These are phyloP conservation scores for Chloroceryle aenea DNA, from an alignment of 2,113 vertebrate species.

Conservation along the genomic window DNA sequence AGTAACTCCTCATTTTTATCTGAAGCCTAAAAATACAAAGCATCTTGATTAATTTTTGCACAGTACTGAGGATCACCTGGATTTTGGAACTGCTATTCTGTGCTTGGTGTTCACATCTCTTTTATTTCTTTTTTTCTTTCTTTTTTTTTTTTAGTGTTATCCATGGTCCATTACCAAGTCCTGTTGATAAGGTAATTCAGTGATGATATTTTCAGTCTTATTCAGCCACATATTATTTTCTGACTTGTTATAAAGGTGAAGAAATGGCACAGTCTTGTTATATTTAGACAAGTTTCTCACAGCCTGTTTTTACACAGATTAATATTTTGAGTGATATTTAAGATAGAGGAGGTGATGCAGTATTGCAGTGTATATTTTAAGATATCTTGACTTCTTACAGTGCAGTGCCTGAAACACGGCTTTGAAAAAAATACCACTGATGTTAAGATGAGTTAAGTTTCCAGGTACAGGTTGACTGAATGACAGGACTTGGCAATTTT, in stretches of 20 bases:
- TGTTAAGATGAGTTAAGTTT: neutral
- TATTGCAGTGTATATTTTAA: neutral
- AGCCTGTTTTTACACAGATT: neutral
- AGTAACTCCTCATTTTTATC: neutral
- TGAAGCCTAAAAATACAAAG: neutral
- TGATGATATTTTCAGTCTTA: constrained; percentile 9
- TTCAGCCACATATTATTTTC: neutral
- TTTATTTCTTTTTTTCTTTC: constrained; percentile 8
- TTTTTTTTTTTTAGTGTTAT: constrained; percentile 86
- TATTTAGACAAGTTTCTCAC: neutral
- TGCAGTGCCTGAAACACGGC: neutral
- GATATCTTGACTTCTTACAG: neutral
- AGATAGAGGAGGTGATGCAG: neutral
- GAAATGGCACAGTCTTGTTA: neutral
- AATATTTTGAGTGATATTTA: neutral
- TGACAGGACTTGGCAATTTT: neutral
- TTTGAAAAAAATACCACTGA: neutral
- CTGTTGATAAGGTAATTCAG: constrained; percentile 95
- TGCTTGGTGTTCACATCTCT: neutral
- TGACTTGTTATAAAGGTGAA: neutral
- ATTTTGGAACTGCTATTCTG: neutral
- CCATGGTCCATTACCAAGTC: constrained; percentile 94
- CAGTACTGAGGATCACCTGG: neutral
- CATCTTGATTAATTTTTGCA: neutral
- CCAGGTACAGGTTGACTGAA: neutral